A percentile compares a stretch with the other conserved stretches of the same genome.
Evolutionary conservation across 2,888 invertebrate species (phyloP).

Genomic region (Pristionchus maxplancki): DNA sequence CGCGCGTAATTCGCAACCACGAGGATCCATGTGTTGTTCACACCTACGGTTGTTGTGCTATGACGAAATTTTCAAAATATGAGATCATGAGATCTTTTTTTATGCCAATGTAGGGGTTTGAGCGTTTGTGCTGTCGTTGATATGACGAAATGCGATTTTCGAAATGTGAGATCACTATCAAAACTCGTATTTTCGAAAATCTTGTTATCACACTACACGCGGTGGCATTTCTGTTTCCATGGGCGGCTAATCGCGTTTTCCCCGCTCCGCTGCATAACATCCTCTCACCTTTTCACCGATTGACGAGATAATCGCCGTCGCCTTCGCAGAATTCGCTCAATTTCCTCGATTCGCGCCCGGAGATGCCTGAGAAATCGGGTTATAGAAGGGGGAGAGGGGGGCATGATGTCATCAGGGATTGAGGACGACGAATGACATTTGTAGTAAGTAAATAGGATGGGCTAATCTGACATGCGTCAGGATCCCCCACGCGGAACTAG

Average conservation of each 20-base stretch:
- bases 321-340: slow-evolving; percentile 6
- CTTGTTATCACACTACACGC: neutral
- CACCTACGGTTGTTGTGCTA: too few relatives aligned
- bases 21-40: neutral
- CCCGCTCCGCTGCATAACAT: neutral
- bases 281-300: slow-evolving; percentile 19
- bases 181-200: neutral
- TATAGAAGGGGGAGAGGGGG: neutral
- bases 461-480: neutral
- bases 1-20: neutral
- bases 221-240: neutral
- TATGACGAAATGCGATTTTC: too few relatives aligned
- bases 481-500: neutral
- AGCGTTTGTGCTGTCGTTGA: too few relatives aligned
- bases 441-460: slow-evolving; percentile 1
- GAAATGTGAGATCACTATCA: too few relatives aligned
- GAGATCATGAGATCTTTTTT: too few relatives aligned
- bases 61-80: too few relatives aligned
- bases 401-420: neutral
- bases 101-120: too few relatives aligned
- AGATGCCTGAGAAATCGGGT: slow-evolving; percentile 40
- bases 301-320: neutral
- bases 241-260: neutral
- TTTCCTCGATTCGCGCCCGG: neutral
- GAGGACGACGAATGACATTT: neutral